A percentile compares a stretch with the other conserved stretches of the same genome.
These are phyloP conservation scores for Neogobius melanostomus DNA, from an alignment of 2,113 vertebrate genomes.

Conservation along the genomic window DNA sequence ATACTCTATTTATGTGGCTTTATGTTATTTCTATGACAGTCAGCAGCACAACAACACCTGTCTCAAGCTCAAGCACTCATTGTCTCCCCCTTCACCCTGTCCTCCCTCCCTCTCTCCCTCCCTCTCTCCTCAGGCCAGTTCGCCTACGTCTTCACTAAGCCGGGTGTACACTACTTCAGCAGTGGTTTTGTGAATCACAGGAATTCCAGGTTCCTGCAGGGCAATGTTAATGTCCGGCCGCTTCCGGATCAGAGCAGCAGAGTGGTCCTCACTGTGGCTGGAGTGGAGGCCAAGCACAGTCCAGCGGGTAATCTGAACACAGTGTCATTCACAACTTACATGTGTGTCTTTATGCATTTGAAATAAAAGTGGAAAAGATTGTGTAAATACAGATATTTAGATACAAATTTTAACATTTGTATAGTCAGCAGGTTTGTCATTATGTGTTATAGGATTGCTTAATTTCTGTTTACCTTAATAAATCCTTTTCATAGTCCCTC, in stretches of 20 bases:
- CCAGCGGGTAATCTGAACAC: constrained; percentile 67
- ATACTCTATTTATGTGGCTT: neutral
- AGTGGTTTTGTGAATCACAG: constrained; percentile 75
- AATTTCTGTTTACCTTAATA: too few species aligned
- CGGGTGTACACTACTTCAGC: constrained; percentile 83
- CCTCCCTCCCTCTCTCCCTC: too few species aligned
- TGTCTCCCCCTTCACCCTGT: neutral
- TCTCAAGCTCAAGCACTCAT: neutral
- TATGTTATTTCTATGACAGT: neutral
- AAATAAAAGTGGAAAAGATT: too few species aligned
- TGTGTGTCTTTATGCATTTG: too few species aligned
- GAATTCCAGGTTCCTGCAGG: constrained; percentile 71
- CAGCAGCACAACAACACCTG: neutral
- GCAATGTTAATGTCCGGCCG: constrained; percentile 73
- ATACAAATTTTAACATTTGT: too few species aligned
- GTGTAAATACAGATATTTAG: too few species aligned
- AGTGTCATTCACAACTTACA: too few species aligned
- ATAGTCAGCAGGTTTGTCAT: too few species aligned
- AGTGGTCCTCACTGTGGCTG: constrained; percentile 66
- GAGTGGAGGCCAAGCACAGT: constrained; percentile 63
- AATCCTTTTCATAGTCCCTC: too few species aligned
- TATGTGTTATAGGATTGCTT: too few species aligned
- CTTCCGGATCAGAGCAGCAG: constrained; percentile 46
- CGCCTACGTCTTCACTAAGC: constrained; percentile 77
- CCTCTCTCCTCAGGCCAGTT: constrained; percentile 73